These are phyloP conservation scores for Brachionus rubens DNA, from an alignment of 1,140 invertebrate genomes.

Conservation along the genomic window DNA sequence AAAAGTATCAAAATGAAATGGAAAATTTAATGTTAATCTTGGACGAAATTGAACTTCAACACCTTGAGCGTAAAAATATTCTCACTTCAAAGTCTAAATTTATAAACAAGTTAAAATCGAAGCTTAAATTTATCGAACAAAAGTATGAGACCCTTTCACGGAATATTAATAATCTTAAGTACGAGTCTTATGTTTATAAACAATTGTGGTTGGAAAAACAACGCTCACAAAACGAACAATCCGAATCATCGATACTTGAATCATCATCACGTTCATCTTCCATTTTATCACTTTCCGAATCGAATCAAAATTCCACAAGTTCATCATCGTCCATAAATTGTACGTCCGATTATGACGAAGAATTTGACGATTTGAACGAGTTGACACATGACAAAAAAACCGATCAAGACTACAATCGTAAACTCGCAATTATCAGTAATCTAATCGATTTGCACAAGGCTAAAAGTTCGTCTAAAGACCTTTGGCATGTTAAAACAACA, in stretches of 20 bases:
- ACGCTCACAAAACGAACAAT: slow-evolving; percentile 3
- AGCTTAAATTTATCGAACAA: slow-evolving; percentile 10
- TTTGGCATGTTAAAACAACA: slow-evolving; percentile 6
- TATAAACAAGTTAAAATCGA: slow-evolving; percentile 7
- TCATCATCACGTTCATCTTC: slow-evolving; percentile 30
- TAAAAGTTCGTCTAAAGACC: background rate
- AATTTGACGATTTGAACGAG: slow-evolving; percentile 8
- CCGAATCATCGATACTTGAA: background rate
- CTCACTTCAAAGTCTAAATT: slow-evolving; percentile 24
- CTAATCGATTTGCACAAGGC: slow-evolving; percentile 32
- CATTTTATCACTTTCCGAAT: slow-evolving; percentile 19
- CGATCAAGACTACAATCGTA: slow-evolving; percentile 14
- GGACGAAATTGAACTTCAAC: slow-evolving; percentile 40
- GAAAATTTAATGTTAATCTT: slow-evolving; percentile 30
- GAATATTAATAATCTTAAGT: slow-evolving; percentile 24
- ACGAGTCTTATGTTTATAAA: slow-evolving; percentile 30
- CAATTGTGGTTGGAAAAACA: slow-evolving; percentile 39
- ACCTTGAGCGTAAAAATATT: slow-evolving; percentile 34
- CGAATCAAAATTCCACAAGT: slow-evolving; percentile 33
- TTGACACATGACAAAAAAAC: slow-evolving; percentile 4
- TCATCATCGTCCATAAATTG: slow-evolving; percentile 24
- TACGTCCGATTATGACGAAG: slow-evolving; percentile 24
- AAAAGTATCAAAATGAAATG: slow-evolving; percentile 26
- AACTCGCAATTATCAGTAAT: slow-evolving; percentile 5
- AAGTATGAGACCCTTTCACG: slow-evolving; percentile 11